Evolutionary conservation across 37 sponge, comb jelly and placozoan genomes (phyloP).

Genomic region (Cladorhizidae sp.): DNA sequence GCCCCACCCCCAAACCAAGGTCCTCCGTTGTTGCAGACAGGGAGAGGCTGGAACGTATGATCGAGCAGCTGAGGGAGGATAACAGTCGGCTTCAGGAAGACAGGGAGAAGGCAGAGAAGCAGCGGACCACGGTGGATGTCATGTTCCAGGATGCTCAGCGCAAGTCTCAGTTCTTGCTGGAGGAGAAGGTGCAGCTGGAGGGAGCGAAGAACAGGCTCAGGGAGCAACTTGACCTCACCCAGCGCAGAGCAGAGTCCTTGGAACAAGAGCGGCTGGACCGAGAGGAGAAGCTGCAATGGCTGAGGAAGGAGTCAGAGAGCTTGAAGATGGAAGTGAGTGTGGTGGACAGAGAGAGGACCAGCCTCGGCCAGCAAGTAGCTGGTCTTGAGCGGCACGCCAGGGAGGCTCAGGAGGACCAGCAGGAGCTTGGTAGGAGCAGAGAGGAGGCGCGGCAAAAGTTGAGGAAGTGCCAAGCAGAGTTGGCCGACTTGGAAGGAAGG

Average conservation of each 20-base stretch:
- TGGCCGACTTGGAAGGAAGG: conserved; percentile 1
- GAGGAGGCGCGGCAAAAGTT: background rate
- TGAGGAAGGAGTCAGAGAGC: background rate
- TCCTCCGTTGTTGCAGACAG: background rate
- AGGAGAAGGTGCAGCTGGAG: conserved; percentile 17
- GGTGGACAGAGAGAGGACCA: background rate
- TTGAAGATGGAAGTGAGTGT: background rate
- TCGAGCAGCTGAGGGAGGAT: background rate
- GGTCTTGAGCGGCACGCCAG: background rate
- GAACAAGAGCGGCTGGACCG: background rate
- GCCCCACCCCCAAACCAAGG: conserved; percentile 16
- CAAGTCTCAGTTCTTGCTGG: background rate
- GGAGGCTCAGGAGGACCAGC: background rate
- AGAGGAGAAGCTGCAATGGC: background rate
- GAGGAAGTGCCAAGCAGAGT: background rate
- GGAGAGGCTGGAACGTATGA: background rate
- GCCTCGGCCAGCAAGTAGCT: background rate
- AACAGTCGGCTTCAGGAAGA: background rate
- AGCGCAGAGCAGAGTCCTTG: background rate
- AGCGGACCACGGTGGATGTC: background rate
- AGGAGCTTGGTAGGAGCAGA: background rate
- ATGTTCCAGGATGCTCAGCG: background rate
- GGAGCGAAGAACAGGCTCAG: background rate
- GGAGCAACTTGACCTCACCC: background rate
- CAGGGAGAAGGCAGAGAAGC: background rate